Evolutionary conservation across 2,888 invertebrate genomes (phyloP).

Genomic region (Sesia bembeciformis): DNA sequence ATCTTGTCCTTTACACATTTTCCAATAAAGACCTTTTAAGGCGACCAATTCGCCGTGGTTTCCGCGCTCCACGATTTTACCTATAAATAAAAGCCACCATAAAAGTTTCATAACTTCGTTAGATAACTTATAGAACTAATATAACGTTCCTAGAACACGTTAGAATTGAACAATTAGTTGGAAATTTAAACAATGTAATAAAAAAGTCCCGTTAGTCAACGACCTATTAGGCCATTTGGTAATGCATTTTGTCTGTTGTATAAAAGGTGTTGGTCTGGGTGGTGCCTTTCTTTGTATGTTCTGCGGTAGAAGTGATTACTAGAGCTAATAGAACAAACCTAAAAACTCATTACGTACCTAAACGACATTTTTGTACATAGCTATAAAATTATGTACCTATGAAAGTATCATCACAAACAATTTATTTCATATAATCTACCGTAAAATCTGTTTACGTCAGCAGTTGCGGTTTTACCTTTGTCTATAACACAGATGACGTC

Average conservation of each 20-base stretch:
- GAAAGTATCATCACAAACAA: too few species aligned
- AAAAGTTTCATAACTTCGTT: not conserved
- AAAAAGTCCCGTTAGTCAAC: not conserved
- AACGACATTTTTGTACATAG: not conserved
- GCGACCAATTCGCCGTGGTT: constrained; percentile 80
- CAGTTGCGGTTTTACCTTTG: constrained; percentile 65
- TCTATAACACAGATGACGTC: constrained; percentile 90
- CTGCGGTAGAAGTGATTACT: not conserved
- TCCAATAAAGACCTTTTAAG: constrained; percentile 77
- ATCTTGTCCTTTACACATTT: constrained; percentile 70
- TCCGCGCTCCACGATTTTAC: constrained; percentile 83
- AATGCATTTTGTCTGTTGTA: too few species aligned
- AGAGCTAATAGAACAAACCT: not conserved
- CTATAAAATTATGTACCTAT: not conserved
- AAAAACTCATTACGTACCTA: not conserved
- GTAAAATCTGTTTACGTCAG: not conserved
- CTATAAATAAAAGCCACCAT: constrained; percentile 34
- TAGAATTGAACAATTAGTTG: not conserved
- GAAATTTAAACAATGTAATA: not conserved
- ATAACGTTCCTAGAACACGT: not conserved
- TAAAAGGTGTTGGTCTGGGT: too few species aligned
- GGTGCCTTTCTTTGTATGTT: too few species aligned
- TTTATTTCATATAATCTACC: too few species aligned
- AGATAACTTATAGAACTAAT: not conserved
- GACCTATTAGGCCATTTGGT: not conserved